A percentile compares a stretch with the other conserved stretches of the same genome.
phyloP scores from a whole-genome alignment of 2,888 invertebrate species.

The Acrobasis suavella region DNA sequence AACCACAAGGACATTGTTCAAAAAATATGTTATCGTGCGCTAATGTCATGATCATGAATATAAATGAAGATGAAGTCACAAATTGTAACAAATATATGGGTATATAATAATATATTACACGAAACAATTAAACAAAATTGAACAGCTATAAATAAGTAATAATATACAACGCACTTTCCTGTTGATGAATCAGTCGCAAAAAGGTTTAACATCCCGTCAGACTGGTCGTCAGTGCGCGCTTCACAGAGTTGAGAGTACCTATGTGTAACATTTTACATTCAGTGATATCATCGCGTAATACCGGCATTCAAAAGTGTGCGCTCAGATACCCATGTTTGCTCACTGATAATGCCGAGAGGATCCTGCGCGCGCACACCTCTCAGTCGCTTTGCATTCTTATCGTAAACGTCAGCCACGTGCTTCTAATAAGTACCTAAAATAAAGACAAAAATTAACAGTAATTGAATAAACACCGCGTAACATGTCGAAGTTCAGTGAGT shows the following conservation, averaged over 20 bases:
- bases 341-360: conserved; percentile 61
- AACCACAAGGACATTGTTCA: no score
- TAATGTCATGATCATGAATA: no score
- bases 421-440: conserved; percentile 25
- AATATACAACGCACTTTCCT: conserved; percentile 12
- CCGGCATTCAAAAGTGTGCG: conserved; percentile 52
- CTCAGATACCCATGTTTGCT: conserved; percentile 67
- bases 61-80: neutral
- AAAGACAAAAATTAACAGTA: conserved; percentile 1
- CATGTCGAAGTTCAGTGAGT: conserved; percentile 4
- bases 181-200: conserved; percentile 2
- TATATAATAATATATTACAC: no score
- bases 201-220: neutral
- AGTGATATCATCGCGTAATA: conserved; percentile 47
- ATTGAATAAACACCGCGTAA: neutral
- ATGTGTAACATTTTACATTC: conserved; percentile 18
- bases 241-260: neutral
- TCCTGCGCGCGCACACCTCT: conserved; percentile 51
- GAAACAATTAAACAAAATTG: no score
- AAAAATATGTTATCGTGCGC: no score
- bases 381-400: conserved; percentile 43
- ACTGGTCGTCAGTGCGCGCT: neutral
- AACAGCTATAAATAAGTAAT: neutral
- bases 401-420: conserved; percentile 51
- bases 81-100: neutral